Evolutionary conservation across 2,888 invertebrate species (phyloP), one percentile per base, ranked within the genome.

Genomic region (Dynastes hyllus): DNA sequence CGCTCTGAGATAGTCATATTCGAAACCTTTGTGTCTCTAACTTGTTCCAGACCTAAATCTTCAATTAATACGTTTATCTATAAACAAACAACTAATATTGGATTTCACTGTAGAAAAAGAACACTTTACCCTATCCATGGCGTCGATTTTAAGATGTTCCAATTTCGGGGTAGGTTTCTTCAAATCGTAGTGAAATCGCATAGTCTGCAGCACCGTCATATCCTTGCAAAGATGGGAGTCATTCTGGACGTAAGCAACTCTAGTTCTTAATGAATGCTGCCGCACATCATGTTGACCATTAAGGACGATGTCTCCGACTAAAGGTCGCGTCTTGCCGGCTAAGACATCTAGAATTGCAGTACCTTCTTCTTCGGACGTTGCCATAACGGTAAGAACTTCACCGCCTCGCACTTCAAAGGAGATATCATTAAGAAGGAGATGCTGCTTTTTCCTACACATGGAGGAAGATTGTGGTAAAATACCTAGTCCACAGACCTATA

Each of bases 341-440:
- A 98, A 89, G 0, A 96, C 94, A 85, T 97, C 95, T 76, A 97
- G 90, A n/a, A 98, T 90, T 0, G 95, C 94, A 0, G 95, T 95
- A 11, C 97, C 96, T 88, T 98, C 97, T 58, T 92, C 92, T 84
- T 96, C 96, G 16, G 95, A 93, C 0, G 98, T 98, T 1, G 97
- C 95, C 93, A 98, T 93, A 29, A 98, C 92, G 2, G 97, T 97
- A 85, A 98, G 90, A 65, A 98, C 92, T 89, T 98, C 98, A 1
- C 97, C 97, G 0, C 97, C 97, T 83, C 95, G 94, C 37, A 95
- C 95, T 89, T 98, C 98, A 84, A 98, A 93, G 40, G 96, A 95
- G 8, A 98, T 91, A 2, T 94, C 94, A 70, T 95, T 89, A 71
- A 89, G 84, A 2, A 89, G 84, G 9, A 89, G 85, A 78, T 89